Evolutionary conservation across 2,113 vertebrate species (phyloP).

Genomic region (Sciurus niger): DNA sequence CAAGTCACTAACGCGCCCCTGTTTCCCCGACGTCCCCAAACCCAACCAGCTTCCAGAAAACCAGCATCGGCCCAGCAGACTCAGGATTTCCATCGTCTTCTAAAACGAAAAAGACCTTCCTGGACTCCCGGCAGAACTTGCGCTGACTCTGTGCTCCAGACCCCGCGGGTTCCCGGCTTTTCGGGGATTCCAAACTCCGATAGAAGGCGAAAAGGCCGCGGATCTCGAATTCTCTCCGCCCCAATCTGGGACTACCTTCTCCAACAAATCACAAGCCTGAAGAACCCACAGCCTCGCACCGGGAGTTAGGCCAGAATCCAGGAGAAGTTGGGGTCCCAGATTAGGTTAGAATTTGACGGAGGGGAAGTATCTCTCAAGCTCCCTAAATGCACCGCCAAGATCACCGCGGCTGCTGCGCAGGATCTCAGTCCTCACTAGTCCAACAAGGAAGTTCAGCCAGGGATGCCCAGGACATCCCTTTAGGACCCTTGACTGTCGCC

Average conservation of each 20-base stretch:
- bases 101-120: conserved; percentile 70
- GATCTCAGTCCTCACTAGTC: neutral
- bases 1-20: neutral
- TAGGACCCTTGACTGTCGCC: no score
- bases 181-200: neutral
- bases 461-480: neutral
- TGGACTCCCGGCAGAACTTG: neutral
- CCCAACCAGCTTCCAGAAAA: neutral
- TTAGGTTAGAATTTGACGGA: neutral
- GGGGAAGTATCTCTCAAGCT: neutral
- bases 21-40: neutral
- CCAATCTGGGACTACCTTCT: neutral
- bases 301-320: neutral
- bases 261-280: neutral
- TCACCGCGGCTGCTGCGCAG: neutral
- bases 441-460: conserved; percentile 46
- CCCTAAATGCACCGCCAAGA: neutral
- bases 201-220: neutral
- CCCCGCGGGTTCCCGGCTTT: neutral
- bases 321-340: neutral
- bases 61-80: neutral
- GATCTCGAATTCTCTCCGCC: neutral
- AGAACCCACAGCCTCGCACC: neutral
- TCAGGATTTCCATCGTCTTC: neutral
- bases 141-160: neutral